These are phyloP conservation scores for Aepyceros melampus DNA, from an alignment of 2,113 vertebrate genomes.

Conservation along the genomic window DNA sequence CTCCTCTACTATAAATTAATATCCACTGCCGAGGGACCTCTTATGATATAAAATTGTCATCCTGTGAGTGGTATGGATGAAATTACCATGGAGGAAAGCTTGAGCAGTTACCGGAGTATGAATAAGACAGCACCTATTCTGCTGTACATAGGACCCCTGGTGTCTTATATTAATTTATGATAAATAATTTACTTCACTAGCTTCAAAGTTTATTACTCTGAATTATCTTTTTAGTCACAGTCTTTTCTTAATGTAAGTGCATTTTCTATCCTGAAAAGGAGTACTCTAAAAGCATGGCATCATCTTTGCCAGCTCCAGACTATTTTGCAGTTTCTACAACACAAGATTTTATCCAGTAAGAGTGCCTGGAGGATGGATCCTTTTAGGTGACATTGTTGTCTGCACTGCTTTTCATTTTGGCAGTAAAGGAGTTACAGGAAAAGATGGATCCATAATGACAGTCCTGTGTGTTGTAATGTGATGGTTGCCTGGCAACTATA, in stretches of 20 bases:
- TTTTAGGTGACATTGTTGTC: accelerated
- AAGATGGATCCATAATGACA: constrained; percentile 51
- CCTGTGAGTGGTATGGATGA: constrained; percentile 67
- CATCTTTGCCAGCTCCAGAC: not conserved
- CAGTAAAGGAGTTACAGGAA: constrained; percentile 69
- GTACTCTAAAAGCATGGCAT: not conserved
- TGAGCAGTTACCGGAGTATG: constrained; percentile 51
- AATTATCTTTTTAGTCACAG: constrained; percentile 55
- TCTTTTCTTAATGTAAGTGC: not conserved
- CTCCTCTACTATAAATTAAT: constrained; percentile 81
- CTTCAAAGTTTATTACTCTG: constrained; percentile 67
- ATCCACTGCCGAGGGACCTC: constrained; percentile 77
- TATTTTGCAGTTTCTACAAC: not conserved
- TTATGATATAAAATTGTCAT: constrained; percentile 79
- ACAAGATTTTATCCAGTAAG: not conserved
- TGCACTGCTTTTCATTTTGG: constrained; percentile 57
- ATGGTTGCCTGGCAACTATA: constrained; percentile 77
- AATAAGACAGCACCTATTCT: constrained; percentile 60
- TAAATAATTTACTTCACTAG: constrained; percentile 76
- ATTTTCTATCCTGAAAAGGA: not conserved
- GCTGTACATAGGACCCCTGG: constrained; percentile 12
- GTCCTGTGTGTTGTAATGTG: constrained; percentile 51
- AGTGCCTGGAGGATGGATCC: not conserved
- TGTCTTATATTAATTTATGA: constrained; percentile 70
- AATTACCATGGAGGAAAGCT: constrained; percentile 66